Percentiles rank a stretch among this genome's conserved stretches.
phyloP scores from a whole-genome alignment of 2,113 vertebrate genomes.

The Poicephalus gulielmi region DNA sequence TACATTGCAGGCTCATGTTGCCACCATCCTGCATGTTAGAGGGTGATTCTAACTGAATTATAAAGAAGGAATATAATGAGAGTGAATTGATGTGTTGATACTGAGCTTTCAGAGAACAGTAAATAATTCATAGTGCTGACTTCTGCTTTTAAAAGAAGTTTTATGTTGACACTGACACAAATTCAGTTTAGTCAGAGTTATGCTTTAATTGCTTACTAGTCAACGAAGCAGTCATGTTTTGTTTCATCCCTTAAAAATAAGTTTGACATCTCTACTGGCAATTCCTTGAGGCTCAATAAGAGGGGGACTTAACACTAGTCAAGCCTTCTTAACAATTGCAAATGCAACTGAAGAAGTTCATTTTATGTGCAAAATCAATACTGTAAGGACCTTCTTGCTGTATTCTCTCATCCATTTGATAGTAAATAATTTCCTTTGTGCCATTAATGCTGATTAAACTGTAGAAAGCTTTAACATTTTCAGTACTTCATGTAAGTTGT shows the following conservation, averaged over 20 bases:
- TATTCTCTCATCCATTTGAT: neutral
- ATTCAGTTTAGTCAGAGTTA: neutral
- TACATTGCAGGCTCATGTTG: accelerated
- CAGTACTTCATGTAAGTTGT: neutral
- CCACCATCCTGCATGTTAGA: neutral
- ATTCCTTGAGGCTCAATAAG: neutral
- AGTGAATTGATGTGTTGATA: neutral
- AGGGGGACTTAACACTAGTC: neutral
- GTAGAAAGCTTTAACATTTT: neutral
- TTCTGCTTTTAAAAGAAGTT: neutral
- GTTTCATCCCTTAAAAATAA: neutral
- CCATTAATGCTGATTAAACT: neutral
- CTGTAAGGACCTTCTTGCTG: neutral
- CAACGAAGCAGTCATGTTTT: neutral
- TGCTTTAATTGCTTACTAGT: neutral
- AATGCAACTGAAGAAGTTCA: neutral
- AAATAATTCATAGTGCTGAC: neutral
- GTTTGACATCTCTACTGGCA: neutral
- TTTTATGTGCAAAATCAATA: neutral
- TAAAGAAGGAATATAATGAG: neutral
- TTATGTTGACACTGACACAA: neutral
- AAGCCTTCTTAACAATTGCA: neutral
- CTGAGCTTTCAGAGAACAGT: neutral
- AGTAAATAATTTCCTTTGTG: neutral
- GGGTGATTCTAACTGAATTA: neutral